A percentile compares a stretch with the other conserved stretches of the same genome.
These are phyloP conservation scores for Lasiommata megera DNA, from an alignment of 2,888 invertebrate genomes.

Conservation along the genomic window DNA sequence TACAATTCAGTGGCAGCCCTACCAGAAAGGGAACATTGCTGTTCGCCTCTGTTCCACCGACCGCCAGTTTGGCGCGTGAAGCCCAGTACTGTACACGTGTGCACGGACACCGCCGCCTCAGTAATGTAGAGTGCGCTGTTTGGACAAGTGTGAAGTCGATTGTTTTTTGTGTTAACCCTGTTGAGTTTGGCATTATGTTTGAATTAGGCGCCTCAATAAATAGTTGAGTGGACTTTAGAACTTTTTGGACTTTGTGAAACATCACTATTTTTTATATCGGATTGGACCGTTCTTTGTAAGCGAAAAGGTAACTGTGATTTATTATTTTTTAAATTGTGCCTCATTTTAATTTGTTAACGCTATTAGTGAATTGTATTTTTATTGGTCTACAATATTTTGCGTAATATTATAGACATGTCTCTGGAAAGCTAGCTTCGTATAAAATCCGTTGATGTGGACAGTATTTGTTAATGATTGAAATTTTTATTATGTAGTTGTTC, in stretches of 20 bases:
- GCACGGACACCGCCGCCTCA: constrained; percentile 41
- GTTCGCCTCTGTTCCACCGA: constrained; percentile 26
- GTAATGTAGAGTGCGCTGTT: constrained; percentile 63
- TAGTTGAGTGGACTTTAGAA: constrained; percentile 61
- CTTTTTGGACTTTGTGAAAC: constrained; percentile 39
- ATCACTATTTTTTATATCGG: constrained; percentile 19
- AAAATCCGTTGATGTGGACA: too few relatives aligned
- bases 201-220: constrained; percentile 72
- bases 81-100: constrained; percentile 52
- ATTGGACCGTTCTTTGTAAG: constrained; percentile 35
- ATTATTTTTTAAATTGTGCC: not conserved
- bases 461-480: too few relatives aligned
- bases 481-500: too few relatives aligned
- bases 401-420: too few relatives aligned
- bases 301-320: constrained; percentile 34
- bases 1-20: not conserved
- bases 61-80: constrained; percentile 75
- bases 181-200: constrained; percentile 73
- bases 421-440: too few relatives aligned
- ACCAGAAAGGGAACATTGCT: constrained; percentile 23
- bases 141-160: constrained; percentile 80
- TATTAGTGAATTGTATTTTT: not conserved
- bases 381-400: too few relatives aligned
- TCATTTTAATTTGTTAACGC: not conserved
- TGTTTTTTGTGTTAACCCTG: constrained; percentile 76